Evolutionary conservation across 2,113 vertebrate species (phyloP).

Genomic region (Gobio gobio): DNA sequence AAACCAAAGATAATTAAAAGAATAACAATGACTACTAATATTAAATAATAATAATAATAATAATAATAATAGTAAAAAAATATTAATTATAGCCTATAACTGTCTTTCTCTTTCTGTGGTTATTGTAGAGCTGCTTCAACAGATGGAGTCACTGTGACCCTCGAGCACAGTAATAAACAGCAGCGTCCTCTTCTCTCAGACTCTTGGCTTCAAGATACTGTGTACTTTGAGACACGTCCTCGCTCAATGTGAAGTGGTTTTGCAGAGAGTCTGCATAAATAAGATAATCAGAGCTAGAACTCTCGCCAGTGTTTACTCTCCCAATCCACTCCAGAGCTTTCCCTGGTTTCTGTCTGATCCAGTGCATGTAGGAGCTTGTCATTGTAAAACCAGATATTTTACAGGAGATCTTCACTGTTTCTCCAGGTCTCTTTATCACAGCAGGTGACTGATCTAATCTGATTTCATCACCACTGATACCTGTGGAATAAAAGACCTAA

Average conservation of each 20-base stretch:
- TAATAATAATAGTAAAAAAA: too few relatives aligned
- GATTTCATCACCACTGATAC: not conserved
- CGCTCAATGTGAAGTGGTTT: conserved; percentile 29
- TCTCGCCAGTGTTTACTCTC: not conserved
- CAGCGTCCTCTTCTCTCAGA: conserved; percentile 39
- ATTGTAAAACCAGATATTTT: conserved; percentile 10
- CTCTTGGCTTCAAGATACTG: conserved; percentile 47
- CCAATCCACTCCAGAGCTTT: conserved; percentile 52
- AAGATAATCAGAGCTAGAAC: not conserved
- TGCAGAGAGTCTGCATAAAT: conserved; percentile 21
- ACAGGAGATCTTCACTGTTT: conserved; percentile 46
- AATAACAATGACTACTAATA: not conserved
- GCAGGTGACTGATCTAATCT: conserved; percentile 20
- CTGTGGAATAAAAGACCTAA: not conserved
- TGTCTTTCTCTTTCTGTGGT: not conserved
- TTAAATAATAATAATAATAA: too few relatives aligned
- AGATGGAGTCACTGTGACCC: not conserved
- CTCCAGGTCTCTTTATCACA: conserved; percentile 33
- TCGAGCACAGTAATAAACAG: conserved; percentile 56
- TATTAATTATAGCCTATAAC: not conserved
- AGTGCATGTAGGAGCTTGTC: conserved; percentile 4
- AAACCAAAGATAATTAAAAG: not conserved
- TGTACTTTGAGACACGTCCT: conserved; percentile 27
- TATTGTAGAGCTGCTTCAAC: conserved; percentile 15
- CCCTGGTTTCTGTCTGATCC: conserved; percentile 45